Conservation (phyloP, 1,140 invertebrate genomes). For the Bactericera cockerelli region DNA sequence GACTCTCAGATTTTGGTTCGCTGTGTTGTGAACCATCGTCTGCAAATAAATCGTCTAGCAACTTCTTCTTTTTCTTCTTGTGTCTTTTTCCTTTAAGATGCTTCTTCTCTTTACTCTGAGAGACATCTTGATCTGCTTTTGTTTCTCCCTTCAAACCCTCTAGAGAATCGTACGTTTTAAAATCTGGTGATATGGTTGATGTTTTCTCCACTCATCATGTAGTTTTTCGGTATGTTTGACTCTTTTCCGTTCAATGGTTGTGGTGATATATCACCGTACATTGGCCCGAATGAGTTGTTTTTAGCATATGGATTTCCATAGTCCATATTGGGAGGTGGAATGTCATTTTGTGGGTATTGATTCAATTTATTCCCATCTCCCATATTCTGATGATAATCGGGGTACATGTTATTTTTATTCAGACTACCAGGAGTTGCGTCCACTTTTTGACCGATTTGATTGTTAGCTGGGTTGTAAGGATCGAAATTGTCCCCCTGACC, state of each 20-base stretch:
- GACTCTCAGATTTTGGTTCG: background rate
- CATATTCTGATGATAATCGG: conserved; percentile 5
- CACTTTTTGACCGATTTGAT: background rate
- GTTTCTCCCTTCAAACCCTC: too few species aligned
- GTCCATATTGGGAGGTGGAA: background rate
- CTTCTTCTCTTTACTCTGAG: background rate
- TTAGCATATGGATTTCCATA: conserved; percentile 3
- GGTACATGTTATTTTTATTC: background rate
- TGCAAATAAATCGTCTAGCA: background rate
- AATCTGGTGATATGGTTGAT: too few species aligned
- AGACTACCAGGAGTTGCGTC: background rate
- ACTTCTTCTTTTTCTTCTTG: background rate
- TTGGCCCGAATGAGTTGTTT: background rate
- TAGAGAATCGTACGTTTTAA: too few species aligned
- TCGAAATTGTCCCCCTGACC: background rate
- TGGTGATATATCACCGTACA: conserved; percentile 2
- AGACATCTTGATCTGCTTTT: too few species aligned
- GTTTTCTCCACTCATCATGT: too few species aligned
- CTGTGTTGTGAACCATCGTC: background rate
- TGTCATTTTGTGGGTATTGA: background rate
- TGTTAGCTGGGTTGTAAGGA: background rate
- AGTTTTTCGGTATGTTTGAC: background rate
- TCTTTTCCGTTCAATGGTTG: background rate
- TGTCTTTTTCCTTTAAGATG: conserved; percentile 3
- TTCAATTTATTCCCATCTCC: background rate